Conservation (phyloP, 2,888 invertebrate genomes). For the Strigamia maritima region DNA sequence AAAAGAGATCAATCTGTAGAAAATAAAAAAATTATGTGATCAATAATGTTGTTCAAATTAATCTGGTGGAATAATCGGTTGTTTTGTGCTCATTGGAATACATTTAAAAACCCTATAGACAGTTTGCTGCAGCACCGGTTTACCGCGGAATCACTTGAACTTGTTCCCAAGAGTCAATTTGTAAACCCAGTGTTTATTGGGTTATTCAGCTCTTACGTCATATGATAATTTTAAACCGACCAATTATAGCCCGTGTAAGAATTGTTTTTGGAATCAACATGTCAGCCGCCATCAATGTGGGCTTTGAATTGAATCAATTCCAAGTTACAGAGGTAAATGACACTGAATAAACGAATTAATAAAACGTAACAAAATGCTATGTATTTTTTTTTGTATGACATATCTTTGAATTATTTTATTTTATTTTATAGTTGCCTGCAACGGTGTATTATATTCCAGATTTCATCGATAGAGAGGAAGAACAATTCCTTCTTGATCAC, state of each 20-base stretch:
- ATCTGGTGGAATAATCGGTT: too few relatives aligned
- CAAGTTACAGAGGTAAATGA: background rate
- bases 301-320: background rate
- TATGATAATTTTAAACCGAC: background rate
- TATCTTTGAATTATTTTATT: slow-evolving; percentile 21
- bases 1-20: too few relatives aligned
- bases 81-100: too few relatives aligned
- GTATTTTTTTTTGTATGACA: background rate
- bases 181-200: background rate
- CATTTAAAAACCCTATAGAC: too few relatives aligned
- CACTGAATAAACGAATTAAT: background rate
- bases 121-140: background rate
- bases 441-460: slow-evolving; percentile 78
- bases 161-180: background rate
- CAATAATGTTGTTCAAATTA: too few relatives aligned
- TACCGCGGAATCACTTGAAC: background rate
- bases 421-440: slow-evolving; percentile 57
- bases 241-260: background rate
- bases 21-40: too few relatives aligned
- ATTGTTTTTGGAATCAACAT: background rate
- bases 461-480: slow-evolving; percentile 72
- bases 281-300: background rate
- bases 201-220: background rate
- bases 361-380: too few relatives aligned
- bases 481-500: slow-evolving; percentile 64